Base-by-base conservation (phyloP, 64 coral and sea anemone species). In the Actinia tenebrosa region DNA sequence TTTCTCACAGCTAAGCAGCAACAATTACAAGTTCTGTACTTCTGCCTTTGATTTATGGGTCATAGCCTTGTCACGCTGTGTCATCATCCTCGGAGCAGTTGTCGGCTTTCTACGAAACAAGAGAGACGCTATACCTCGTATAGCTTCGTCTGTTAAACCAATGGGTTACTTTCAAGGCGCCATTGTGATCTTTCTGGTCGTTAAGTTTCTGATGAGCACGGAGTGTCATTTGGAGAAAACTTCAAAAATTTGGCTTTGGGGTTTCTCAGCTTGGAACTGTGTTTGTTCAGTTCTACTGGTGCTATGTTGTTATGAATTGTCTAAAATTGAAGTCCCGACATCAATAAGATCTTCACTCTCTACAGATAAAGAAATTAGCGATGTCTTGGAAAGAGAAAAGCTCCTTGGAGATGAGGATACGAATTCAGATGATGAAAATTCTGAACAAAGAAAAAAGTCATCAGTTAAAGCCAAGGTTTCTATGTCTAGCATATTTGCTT, bases 41-140 rank as follows among this genome's bases (percentile, higher is more conserved):
- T 93, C 88, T n/a, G 84, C 86, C 19, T 92, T 97, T 85, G 94
- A 97, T 77, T 71, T 97, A 26, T 97, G 91, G 94, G 9, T 93
- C 13, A 59, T 93, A 37, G 93, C 94, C 3, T 78, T 97, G 54
- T 13, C 90, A 42, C 91, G 94, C 37, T 64, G 64, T 54, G 71
- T 53, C 15, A 26, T 83, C 71, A 72, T 92, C 60, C 20, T 92
- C n/a, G 94, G 94, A 71, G 86, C 88, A 53, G 17, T 84, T 44
- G 27, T 97, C 71, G 94, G 88, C 18, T 23, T 88, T 85, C 60
- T 93, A 66, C 89, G 45, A 22, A 89, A 92, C 59, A 87, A 84
- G 71, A 87, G 86, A 83, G 94, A 90, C 45, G 88, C 94, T n/a
- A 53, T 93, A 54, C 60, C 91, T 30, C 88, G 94, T 18, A 60